Evolutionary conservation across 2,797 vertebrate species (phyloP).

Genomic region (Coreius guichenoti): DNA sequence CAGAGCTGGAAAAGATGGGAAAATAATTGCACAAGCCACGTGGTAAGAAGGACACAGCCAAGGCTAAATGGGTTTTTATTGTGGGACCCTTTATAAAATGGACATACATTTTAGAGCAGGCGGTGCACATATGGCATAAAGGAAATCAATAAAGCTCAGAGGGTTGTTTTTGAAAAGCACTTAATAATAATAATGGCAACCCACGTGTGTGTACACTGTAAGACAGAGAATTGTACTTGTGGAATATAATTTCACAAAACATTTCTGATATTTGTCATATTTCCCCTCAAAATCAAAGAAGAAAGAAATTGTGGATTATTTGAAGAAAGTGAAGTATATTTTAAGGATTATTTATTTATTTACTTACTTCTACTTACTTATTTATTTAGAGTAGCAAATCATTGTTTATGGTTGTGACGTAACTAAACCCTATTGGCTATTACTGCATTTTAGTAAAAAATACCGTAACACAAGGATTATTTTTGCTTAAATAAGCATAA

Average conservation of each 20-base stretch:
- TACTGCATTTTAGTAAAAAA: background rate
- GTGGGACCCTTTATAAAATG: slow-evolving; percentile 49
- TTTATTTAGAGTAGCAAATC: no score
- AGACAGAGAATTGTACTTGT: background rate
- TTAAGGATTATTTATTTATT: no score
- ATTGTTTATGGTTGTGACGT: background rate
- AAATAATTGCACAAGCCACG: slow-evolving; percentile 46
- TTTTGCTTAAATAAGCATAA: no score
- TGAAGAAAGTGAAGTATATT: no score
- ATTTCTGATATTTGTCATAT: background rate
- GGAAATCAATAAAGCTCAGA: slow-evolving; percentile 5
- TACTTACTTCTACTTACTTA: no score
- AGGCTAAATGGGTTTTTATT: slow-evolving; percentile 54
- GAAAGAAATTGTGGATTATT: no score
- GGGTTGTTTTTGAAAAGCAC: slow-evolving; percentile 22
- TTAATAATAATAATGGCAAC: slow-evolving; percentile 23
- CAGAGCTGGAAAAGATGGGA: slow-evolving; percentile 26
- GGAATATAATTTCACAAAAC: background rate
- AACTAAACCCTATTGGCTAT: background rate
- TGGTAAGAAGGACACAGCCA: slow-evolving; percentile 46
- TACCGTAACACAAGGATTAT: no score
- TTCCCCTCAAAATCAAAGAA: background rate
- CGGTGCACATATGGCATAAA: background rate
- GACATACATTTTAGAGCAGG: slow-evolving; percentile 24
- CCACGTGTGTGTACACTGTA: background rate